These are phyloP conservation scores for Phrixothrix hirtus DNA, from an alignment of 2,888 invertebrate genomes.

Conservation along the genomic window DNA sequence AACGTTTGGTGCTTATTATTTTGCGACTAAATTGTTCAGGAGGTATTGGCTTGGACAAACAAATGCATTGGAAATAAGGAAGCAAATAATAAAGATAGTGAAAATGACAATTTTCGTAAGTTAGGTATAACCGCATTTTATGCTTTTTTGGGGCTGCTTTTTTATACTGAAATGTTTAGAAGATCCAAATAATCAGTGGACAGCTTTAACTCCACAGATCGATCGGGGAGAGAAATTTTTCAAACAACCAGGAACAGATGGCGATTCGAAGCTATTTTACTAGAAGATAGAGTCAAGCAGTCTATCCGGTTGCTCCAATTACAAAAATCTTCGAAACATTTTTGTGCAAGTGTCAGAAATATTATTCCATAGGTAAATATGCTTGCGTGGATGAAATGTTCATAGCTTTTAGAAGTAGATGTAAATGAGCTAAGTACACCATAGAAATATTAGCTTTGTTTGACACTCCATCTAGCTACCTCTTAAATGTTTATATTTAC, in stretches of 20 bases:
- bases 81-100: background rate
- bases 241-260: slow-evolving; percentile 2
- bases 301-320: background rate
- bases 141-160: slow-evolving; percentile 4
- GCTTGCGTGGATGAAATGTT: too few species aligned
- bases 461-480: background rate
- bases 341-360: too few species aligned
- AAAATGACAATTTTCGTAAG: too few species aligned
- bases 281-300: slow-evolving; percentile 1
- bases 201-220: slow-evolving; percentile 2
- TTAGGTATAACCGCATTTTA: background rate
- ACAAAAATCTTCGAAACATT: background rate
- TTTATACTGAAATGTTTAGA: too few species aligned
- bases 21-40: background rate
- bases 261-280: background rate
- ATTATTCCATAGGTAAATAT: too few species aligned
- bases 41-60: slow-evolving; percentile 2
- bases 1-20: slow-evolving; percentile 1
- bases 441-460: background rate
- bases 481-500: background rate
- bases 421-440: background rate
- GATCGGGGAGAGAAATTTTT: slow-evolving; percentile 1
- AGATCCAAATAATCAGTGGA: background rate
- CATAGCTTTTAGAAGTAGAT: too few species aligned
- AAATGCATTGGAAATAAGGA: background rate